These are phyloP conservation scores for Potamarius usumacintae DNA, from an alignment of 2,113 vertebrate species.

Conservation along the genomic window DNA sequence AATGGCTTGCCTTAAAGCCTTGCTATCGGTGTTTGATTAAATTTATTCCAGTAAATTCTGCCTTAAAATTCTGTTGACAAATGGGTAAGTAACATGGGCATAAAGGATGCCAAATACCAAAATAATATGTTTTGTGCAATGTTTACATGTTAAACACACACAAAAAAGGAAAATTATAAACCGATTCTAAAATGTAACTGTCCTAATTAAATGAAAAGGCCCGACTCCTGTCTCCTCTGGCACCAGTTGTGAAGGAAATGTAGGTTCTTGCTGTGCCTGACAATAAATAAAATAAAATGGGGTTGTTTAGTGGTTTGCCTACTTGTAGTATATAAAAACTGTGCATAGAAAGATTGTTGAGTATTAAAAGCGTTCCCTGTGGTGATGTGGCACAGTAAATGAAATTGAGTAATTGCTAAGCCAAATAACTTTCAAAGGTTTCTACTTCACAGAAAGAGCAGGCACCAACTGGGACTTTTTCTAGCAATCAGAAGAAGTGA, in stretches of 20 bases:
- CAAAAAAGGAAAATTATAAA: not conserved
- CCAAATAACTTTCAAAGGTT: slow-evolving; percentile 46
- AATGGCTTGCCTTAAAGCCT: not conserved
- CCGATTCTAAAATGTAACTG: not conserved
- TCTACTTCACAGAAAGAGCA: slow-evolving; percentile 40
- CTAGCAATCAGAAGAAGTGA: slow-evolving; percentile 49
- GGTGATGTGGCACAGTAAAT: slow-evolving; percentile 37
- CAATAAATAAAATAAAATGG: slow-evolving; percentile 34
- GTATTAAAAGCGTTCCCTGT: slow-evolving; percentile 37
- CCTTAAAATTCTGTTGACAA: not conserved
- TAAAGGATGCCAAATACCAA: not conserved
- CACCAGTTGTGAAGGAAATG: slow-evolving; percentile 35
- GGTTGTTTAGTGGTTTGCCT: slow-evolving; percentile 34
- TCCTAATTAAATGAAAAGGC: slow-evolving; percentile 16
- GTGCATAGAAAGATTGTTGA: slow-evolving; percentile 5
- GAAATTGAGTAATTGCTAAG: slow-evolving; percentile 51
- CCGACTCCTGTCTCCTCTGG: slow-evolving; percentile 29
- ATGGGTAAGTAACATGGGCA: not conserved
- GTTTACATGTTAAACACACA: not conserved
- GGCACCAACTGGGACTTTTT: slow-evolving; percentile 37
- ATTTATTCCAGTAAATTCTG: not conserved
- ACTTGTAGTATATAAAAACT: slow-evolving; percentile 10
- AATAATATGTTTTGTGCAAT: not conserved
- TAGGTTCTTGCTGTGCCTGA: slow-evolving; percentile 29
- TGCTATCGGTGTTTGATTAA: slow-evolving; percentile 7